Base-by-base conservation (phyloP, 1,140 invertebrate species). In the Drosophila ercepeae region DNA sequence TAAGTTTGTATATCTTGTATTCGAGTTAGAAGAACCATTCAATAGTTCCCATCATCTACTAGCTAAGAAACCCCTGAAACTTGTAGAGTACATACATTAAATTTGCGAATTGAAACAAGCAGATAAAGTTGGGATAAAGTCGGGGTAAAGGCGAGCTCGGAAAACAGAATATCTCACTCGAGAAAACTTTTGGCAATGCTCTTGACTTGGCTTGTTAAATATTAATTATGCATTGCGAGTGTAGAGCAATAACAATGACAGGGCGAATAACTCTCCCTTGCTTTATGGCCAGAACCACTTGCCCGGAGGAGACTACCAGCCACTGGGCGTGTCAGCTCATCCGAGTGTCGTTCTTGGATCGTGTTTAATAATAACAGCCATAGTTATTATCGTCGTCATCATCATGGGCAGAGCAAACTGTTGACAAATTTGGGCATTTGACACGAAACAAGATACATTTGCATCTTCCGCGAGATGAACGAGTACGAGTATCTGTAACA, bases 251-350 rank as follows among this genome's bases (percentile, higher is more conserved):
- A 81, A 63, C 64, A 65, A 71, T 61, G 70, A 74, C 39, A 44
- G 36, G 29, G 45, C 32, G 23, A 19, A 61, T 64, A 49, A 23
- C 25, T 52, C 29, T 52, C 1, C 11, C 59, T 25, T 42, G 34
- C 36, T 76, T 81, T 88, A 84, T 88, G 82, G 81, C 59, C 49
- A 77, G 67, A 86, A 70, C 82, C 76, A 88, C 81, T 74, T 65
- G 64, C 46, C 23, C 19, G n/a, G 9, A 21, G 29, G 61, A 45
- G 61, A 53, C 48, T 73, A 64, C 29, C 45, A 45, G 75, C 79
- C 75, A 84, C 79, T 84, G 78, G 79, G 79, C 79, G 79, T 82
- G 78, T 54, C 77, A 74, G 52, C 77, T 68, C 65, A 73, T 73
- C 34, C 44, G 51, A 63, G 55, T 69, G 48, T 54, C 32, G 32